Conservation (phyloP, 2,888 invertebrate genomes). For the Scaeva pyrastri region DNA sequence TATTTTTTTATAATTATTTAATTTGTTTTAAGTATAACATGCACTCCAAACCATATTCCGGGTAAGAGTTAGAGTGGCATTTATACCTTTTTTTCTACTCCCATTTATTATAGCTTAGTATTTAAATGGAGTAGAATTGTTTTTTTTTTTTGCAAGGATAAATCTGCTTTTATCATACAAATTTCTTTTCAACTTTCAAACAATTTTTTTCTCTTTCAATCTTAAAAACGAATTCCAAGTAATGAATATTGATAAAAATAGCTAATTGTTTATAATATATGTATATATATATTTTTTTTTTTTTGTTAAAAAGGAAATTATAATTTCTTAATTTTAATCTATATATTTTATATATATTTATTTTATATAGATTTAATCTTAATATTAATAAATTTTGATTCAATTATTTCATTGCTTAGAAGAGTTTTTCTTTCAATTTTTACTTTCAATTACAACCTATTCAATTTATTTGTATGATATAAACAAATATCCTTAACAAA, state of each 20-base stretch:
- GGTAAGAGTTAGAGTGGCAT: constrained; percentile 48
- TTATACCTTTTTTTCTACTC: constrained; percentile 30
- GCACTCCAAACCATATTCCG: constrained; percentile 62
- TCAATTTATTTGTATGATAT: constrained; percentile 46
- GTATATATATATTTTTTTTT: too few species aligned
- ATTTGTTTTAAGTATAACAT: constrained; percentile 53
- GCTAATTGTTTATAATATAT: constrained; percentile 23
- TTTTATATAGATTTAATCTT: constrained; percentile 40
- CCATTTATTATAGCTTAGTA: background rate
- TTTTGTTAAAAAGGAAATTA: constrained; percentile 32
- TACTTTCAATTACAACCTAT: background rate
- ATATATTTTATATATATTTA: constrained; percentile 51
- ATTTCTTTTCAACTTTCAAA: constrained; percentile 7
- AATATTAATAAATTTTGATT: constrained; percentile 58
- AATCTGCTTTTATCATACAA: constrained; percentile 57
- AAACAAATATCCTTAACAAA: constrained; percentile 50
- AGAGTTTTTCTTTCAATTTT: constrained; percentile 39
- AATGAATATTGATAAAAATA: constrained; percentile 58
- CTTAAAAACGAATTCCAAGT: constrained; percentile 65
- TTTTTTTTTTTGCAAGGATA: constrained; percentile 43
- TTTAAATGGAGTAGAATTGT: constrained; percentile 4
- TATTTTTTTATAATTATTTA: constrained; percentile 24
- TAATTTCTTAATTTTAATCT: constrained; percentile 42
- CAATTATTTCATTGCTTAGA: constrained; percentile 66
- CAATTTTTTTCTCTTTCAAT: background rate